Evolutionary conservation across 2,888 invertebrate species (phyloP).

Genomic region (Acanthococcus lagerstroemiae): DNA sequence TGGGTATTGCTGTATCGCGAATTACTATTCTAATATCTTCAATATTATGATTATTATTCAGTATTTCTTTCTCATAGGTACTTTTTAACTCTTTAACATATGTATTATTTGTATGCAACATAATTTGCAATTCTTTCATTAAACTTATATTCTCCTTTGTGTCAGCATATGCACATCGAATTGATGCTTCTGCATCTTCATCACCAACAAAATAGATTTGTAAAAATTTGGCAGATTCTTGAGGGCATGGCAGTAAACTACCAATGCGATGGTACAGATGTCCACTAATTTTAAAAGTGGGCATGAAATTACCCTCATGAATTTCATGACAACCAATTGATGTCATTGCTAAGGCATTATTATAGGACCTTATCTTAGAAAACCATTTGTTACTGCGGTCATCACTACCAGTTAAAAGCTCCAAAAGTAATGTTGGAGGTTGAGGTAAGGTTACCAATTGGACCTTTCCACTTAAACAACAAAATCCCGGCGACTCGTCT

Average conservation of each 20-base stretch:
- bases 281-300: slow-evolving; percentile 36
- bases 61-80: slow-evolving; percentile 28
- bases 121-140: slow-evolving; percentile 27
- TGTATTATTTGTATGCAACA: slow-evolving; percentile 30
- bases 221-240: slow-evolving; percentile 34
- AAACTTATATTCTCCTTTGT: slow-evolving; percentile 1
- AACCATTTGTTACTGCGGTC: not conserved
- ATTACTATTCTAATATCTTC: slow-evolving; percentile 30
- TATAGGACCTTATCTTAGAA: slow-evolving; percentile 25
- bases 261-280: slow-evolving; percentile 36
- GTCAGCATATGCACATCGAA: slow-evolving; percentile 12
- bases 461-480: not conserved
- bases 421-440: not conserved
- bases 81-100: slow-evolving; percentile 32
- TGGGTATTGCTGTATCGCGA: slow-evolving; percentile 26
- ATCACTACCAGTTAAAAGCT: not conserved
- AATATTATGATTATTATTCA: not conserved
- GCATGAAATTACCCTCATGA: slow-evolving; percentile 24
- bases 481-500: not conserved
- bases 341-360: slow-evolving; percentile 34
- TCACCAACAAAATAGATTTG: slow-evolving; percentile 36
- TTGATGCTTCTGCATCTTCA: slow-evolving; percentile 19
- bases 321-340: slow-evolving; percentile 31
- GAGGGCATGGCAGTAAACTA: slow-evolving; percentile 31
- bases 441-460: not conserved